Conservation (phyloP, 2,888 invertebrate species). For the Aspidiotus rigidus region DNA sequence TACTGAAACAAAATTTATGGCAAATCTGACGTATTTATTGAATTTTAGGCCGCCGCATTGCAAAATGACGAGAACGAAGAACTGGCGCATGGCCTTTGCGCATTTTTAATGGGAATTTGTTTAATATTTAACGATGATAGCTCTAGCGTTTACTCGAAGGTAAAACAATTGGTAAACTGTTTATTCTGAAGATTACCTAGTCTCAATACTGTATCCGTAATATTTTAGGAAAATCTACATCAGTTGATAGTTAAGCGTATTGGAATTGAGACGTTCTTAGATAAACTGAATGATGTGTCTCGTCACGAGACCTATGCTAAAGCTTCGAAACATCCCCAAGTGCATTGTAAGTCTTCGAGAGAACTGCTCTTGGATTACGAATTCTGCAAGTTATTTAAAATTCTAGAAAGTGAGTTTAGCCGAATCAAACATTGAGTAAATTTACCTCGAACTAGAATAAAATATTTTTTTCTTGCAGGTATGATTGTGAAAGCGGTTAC, state of each 20-base stretch:
- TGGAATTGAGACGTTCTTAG: conserved; percentile 76
- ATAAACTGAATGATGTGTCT: conserved; percentile 74
- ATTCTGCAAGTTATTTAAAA: conserved; percentile 85
- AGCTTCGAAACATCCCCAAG: conserved; percentile 88
- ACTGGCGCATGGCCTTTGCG: conserved; percentile 77
- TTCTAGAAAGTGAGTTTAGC: conserved; percentile 54
- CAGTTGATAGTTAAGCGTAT: conserved; percentile 81
- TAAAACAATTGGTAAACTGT: conserved; percentile 38
- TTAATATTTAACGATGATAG: conserved; percentile 81
- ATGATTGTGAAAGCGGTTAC: conserved; percentile 49
- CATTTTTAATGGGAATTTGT: conserved; percentile 86
- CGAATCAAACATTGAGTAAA: conserved; percentile 6
- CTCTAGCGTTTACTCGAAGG: conserved; percentile 61
- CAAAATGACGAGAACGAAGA: conserved; percentile 88
- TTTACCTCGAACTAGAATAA: not conserved
- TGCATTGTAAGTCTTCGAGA: conserved; percentile 60
- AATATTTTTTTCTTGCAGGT: conserved; percentile 41
- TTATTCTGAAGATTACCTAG: not conserved
- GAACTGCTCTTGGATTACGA: conserved; percentile 89
- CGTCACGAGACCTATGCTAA: conserved; percentile 84
- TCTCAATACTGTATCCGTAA: conserved; percentile 11
- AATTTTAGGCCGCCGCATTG: conserved; percentile 58
- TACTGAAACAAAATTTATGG: too few species aligned
- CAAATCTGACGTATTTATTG: not conserved
- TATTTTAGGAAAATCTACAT: conserved; percentile 56